Conservation (phyloP, 1,140 invertebrate species). For the Drosophila persimilis region DNA sequence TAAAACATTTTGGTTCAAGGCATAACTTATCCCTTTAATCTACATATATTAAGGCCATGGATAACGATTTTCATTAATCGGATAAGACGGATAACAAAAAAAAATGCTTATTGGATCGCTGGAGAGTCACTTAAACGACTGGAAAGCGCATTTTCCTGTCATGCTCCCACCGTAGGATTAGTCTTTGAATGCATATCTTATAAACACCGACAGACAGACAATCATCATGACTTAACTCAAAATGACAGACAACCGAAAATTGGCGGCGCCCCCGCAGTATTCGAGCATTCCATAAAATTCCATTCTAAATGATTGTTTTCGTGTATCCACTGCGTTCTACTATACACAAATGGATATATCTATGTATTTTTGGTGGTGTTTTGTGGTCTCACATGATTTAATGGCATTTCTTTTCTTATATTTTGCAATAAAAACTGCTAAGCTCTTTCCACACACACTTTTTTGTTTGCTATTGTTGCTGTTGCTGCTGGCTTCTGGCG, state of each 20-base stretch:
- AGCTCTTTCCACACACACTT: constrained; percentile 7
- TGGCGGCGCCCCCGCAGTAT: constrained; percentile 38
- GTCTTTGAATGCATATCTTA: constrained; percentile 17
- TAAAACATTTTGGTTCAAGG: no score
- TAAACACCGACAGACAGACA: constrained; percentile 22
- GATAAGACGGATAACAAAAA: no score
- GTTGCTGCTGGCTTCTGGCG: constrained; percentile 11
- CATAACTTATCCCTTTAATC: no score
- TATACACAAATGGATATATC: constrained; percentile 5
- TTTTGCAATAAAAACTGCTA: constrained; percentile 26
- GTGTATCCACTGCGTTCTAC: neutral
- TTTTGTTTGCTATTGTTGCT: constrained; percentile 21
- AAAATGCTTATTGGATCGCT: no score
- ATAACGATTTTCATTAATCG: no score
- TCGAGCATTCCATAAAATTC: constrained; percentile 28
- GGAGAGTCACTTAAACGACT: no score
- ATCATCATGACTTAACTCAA: constrained; percentile 27
- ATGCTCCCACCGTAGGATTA: no score
- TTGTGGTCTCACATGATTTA: constrained; percentile 55
- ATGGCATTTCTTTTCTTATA: constrained; percentile 39
- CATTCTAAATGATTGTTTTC: constrained; percentile 23
- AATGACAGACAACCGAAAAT: constrained; percentile 22
- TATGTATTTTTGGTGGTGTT: constrained; percentile 22
- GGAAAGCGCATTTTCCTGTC: no score
- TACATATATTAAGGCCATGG: no score